Evolutionary conservation across 2,797 vertebrate species (phyloP).

Genomic region (Pipistrellus kuhlii): DNA sequence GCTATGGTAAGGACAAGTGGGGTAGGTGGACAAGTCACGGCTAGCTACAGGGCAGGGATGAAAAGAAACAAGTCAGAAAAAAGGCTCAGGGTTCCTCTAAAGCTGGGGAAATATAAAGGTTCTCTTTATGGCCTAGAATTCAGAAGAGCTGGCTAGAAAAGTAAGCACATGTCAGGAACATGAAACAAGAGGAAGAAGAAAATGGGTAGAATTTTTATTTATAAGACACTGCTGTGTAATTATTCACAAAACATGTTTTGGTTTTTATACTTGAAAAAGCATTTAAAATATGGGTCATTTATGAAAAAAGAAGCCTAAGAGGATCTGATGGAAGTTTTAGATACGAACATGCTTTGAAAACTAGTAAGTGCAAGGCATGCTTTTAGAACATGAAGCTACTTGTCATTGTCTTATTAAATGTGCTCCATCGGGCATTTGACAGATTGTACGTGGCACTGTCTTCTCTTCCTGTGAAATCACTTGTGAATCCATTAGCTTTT

Average conservation of each 20-base stretch:
- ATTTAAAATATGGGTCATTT: slow-evolving; percentile 45
- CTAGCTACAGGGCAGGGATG: not conserved
- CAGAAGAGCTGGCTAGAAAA: slow-evolving; percentile 22
- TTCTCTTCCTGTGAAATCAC: not conserved
- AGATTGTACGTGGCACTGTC: not conserved
- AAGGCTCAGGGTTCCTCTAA: not conserved
- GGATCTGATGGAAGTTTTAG: not conserved
- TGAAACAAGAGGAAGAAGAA: slow-evolving; percentile 20
- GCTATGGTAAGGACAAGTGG: not conserved
- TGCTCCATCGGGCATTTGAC: not conserved
- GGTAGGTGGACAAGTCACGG: not conserved
- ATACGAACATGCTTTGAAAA: not conserved
- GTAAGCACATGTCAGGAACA: not conserved
- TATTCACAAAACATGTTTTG: slow-evolving; percentile 46
- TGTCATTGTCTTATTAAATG: slow-evolving; percentile 7
- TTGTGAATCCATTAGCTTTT: slow-evolving; percentile 23
- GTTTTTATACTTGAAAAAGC: slow-evolving; percentile 32
- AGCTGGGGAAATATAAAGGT: not conserved
- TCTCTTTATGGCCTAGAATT: slow-evolving; percentile 1
- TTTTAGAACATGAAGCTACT: not conserved
- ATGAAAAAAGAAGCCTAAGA: slow-evolving; percentile 16
- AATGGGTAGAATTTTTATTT: slow-evolving; percentile 30
- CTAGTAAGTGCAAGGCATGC: not conserved
- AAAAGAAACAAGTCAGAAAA: not conserved
- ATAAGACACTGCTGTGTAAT: slow-evolving; percentile 1